Base-by-base conservation (phyloP, 2,888 invertebrate species). In the Diploptera punctata region DNA sequence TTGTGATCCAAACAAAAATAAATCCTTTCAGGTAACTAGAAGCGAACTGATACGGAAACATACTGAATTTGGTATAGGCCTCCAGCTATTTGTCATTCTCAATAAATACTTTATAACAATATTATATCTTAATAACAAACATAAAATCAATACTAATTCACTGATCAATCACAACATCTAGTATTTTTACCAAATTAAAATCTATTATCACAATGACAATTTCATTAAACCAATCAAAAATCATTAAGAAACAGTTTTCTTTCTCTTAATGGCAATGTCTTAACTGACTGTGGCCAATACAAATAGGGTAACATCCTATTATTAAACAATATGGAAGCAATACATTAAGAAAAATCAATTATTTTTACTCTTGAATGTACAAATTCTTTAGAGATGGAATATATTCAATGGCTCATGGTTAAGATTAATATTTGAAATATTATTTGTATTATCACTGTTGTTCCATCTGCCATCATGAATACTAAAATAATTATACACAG, bases 401-500 rank as follows among this genome's bases (percentile, higher is more conserved):
- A 21, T 52, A 47, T 52, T 57, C 10, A 29, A 29, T 57, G 57
- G 57, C 57, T n/a, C n/a, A 54, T 54, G 26, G 54, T 24, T 54
- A 52, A 26, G 3, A 19, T 7, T 24, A 24, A 24, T n/a, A n/a
- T 26, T 44, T 65, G 38, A 65, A 65, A 24, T 16, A 43, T 19
- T 44, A 21, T 18, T 38, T 33, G 31, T 19, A 65, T 18, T 57
- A 29, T n/a, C 5, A 21, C 57, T 24, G 29, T 24, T 57, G 52
- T 57, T 57, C 57, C 57, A 57, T 57, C 57, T 57, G 29, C 57
- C 31, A 57, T 57, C 31, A 57, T n/a, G 29, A 29, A 57, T 57
- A 57, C 16, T 57, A 57, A 57, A 57, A 57, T 57, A 57, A 31
- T 57, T 67, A 68, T 68, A 57, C 68, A 68, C 68, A 68, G 68